Percentiles rank a stretch among this genome's conserved stretches.
phyloP scores from a whole-genome alignment of 2,888 invertebrate species.

The Volucella inflata region DNA sequence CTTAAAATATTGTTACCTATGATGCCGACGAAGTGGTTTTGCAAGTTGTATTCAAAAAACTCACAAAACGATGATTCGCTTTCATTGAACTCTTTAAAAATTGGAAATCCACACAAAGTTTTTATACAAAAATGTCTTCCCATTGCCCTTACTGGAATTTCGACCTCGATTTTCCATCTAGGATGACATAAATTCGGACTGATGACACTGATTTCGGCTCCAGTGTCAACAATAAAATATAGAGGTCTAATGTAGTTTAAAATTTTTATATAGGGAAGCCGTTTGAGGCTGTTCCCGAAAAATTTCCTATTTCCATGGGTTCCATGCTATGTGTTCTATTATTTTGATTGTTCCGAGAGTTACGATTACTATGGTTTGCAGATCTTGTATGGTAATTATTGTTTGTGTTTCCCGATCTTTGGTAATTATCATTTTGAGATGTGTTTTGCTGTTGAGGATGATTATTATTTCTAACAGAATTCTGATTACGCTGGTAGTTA shows the following conservation, averaged over 20 bases:
- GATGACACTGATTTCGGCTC: slow-evolving; percentile 67
- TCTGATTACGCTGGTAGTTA: too few species aligned
- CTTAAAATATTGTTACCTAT: slow-evolving; percentile 23
- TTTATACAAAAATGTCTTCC: slow-evolving; percentile 21
- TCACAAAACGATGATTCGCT: background rate
- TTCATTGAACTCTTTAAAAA: slow-evolving; percentile 8
- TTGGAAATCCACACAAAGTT: slow-evolving; percentile 26
- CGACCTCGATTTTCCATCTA: slow-evolving; percentile 40
- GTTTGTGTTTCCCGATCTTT: too few species aligned
- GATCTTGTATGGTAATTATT: too few species aligned
- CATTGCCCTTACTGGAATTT: slow-evolving; percentile 31
- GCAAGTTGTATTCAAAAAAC: slow-evolving; percentile 1
- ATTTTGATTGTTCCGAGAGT: slow-evolving; percentile 1
- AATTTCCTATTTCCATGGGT: slow-evolving; percentile 3
- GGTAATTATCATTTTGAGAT: too few species aligned
- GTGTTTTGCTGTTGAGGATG: too few species aligned
- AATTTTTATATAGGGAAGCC: slow-evolving; percentile 36
- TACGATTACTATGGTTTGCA: background rate
- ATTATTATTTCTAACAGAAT: too few species aligned
- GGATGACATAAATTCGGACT: slow-evolving; percentile 60
- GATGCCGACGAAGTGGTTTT: slow-evolving; percentile 2
- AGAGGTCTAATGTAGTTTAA: slow-evolving; percentile 28
- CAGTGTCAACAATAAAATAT: slow-evolving; percentile 67
- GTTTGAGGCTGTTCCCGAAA: background rate
- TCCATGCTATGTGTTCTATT: background rate